Percentiles rank a stretch among this genome's conserved stretches.
These are phyloP conservation scores for Atta colombica DNA, from an alignment of 1,140 invertebrate species.

Conservation along the genomic window DNA sequence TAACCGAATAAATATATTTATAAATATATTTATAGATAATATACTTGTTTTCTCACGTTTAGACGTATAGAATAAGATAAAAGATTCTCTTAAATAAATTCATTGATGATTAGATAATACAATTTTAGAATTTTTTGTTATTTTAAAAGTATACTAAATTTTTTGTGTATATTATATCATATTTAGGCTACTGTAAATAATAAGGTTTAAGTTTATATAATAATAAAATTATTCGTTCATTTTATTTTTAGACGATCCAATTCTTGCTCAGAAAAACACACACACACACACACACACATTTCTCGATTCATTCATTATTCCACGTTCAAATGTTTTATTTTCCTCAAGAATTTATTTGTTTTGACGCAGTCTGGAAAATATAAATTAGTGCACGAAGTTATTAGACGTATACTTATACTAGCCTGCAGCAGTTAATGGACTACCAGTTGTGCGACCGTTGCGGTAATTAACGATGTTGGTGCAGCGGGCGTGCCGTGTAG, in stretches of 20 bases:
- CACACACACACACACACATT: not conserved
- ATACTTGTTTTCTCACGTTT: not conserved
- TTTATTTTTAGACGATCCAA: not conserved
- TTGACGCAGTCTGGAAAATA: constrained; percentile 40
- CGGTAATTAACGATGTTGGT: constrained; percentile 75
- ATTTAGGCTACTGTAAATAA: not conserved
- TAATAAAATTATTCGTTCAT: not conserved
- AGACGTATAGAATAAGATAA: not conserved
- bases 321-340: not conserved
- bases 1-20: constrained; percentile 16
- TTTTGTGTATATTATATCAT: not conserved
- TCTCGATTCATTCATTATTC: not conserved
- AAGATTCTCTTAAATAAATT: not conserved
- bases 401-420: constrained; percentile 60
- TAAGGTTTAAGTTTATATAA: not conserved
- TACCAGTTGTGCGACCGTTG: constrained; percentile 64
- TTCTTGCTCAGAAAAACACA: not conserved
- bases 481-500: not conserved
- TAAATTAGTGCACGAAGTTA: constrained; percentile 60
- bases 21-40: constrained; percentile 18
- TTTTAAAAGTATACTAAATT: not conserved
- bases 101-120: not conserved
- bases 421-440: constrained; percentile 71
- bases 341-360: not conserved
- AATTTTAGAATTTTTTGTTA: not conserved